Evolutionary conservation across 1,140 invertebrate species (phyloP), one percentile per base, ranked within the genome.

Genomic region (Lordiphosa collinella): DNA sequence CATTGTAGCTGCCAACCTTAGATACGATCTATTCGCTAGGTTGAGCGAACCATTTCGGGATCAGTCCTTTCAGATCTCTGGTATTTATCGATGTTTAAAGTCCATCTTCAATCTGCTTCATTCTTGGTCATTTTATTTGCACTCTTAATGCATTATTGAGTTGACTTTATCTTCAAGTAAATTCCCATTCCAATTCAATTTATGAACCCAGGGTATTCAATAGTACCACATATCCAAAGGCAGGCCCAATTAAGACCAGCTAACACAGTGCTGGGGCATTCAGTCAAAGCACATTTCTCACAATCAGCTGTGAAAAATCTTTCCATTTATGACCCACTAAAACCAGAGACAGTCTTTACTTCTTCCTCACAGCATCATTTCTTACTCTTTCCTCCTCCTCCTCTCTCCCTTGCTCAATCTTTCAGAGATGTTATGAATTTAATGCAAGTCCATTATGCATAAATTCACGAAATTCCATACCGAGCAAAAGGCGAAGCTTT

Each of bases 251-350:
- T 43, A 44, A 46, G 38, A 48, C 8, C 50, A 64, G 47, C 36
- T 22, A 63, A 34, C 31, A 80, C 75, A 80, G 70, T 63, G 76
- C 44, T 40, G 43, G 31, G 61, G 31, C 70, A 82, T 80, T 75
- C 76, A 75, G 74, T 25, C 16, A 41, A 53, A 22, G 51, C 46
- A 53, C 56, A 56, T 66, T 84, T 84, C 78, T 84, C 78, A 75
- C 79, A 84, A 84, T 84, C 78, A 73, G 79, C 79, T 84, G 78
- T 84, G 78, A 84, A 84, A 82, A 84, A 78, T 78, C 79, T 69
- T 69, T 67, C 67, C 79, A 84, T 84, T 84, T 84, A 84, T 84
- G 78, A 59, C 63, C 78, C 78, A 84, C 78, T 84, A 84, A 84
- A 84, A 70, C 65, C 49, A 68, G 53, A 47, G 32, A 46, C 34